phyloP scores from a whole-genome alignment of 2,797 vertebrate genomes.

The Poecilia velifera region DNA sequence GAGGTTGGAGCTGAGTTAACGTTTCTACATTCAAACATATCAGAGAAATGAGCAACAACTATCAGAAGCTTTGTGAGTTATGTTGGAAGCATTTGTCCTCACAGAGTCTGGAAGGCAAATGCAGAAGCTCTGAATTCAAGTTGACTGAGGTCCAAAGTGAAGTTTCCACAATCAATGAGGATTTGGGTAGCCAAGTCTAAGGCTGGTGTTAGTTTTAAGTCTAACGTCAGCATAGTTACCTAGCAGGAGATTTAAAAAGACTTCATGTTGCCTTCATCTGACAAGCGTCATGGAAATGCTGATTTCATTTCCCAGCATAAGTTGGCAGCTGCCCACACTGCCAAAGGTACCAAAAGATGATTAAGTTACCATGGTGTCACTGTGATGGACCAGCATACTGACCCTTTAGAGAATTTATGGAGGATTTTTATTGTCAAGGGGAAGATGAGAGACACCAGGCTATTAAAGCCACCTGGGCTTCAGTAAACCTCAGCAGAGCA shows the following conservation, averaged over 20 bases:
- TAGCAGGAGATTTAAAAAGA: background rate
- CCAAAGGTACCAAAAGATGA: background rate
- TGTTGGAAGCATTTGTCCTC: background rate
- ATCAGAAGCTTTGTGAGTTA: background rate
- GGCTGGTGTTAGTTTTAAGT: background rate
- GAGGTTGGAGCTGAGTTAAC: background rate
- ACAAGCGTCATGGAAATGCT: background rate
- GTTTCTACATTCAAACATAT: background rate
- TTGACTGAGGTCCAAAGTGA: background rate
- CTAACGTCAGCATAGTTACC: background rate
- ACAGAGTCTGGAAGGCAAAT: background rate
- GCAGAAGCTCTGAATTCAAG: background rate
- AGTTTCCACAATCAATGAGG: background rate
- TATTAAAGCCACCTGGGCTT: background rate
- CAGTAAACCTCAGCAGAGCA: background rate
- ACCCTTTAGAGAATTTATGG: background rate
- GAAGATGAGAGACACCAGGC: background rate
- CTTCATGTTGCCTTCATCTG: background rate
- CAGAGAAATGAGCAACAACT: background rate
- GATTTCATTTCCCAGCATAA: background rate
- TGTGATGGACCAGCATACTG: background rate
- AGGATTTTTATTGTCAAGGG: background rate
- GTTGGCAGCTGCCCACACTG: background rate
- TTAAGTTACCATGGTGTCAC: background rate
- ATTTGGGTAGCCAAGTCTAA: background rate